Percentiles rank a stretch among this genome's conserved stretches.
phyloP scores from a whole-genome alignment of 2,888 invertebrate genomes.

The Abscondita cerata region DNA sequence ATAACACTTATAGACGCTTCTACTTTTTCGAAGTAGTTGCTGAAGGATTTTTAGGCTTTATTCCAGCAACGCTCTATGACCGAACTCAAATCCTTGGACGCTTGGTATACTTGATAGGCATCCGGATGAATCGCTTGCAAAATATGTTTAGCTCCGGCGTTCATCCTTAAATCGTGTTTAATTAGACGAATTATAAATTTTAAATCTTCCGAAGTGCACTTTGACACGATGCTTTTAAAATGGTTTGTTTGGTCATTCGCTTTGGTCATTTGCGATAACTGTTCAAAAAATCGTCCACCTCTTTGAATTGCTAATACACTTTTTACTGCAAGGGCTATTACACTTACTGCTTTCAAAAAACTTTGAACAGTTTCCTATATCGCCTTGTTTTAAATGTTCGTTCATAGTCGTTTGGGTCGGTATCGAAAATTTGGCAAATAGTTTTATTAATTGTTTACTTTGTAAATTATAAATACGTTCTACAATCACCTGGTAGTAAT shows the following conservation, averaged over 20 bases:
- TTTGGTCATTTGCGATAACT: constrained; percentile 77
- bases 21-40: constrained; percentile 46
- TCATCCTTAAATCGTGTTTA: constrained; percentile 91
- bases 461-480: constrained; percentile 91
- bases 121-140: constrained; percentile 86
- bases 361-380: constrained; percentile 83
- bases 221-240: constrained; percentile 74
- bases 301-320: constrained; percentile 78
- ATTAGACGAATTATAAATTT: constrained; percentile 84
- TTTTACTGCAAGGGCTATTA: constrained; percentile 68
- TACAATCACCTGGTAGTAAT: constrained; percentile 81
- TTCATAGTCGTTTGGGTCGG: constrained; percentile 82
- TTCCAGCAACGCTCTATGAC: constrained; percentile 63
- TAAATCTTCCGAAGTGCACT: constrained; percentile 83
- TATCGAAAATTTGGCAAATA: constrained; percentile 82
- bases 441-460: constrained; percentile 88
- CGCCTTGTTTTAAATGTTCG: constrained; percentile 86
- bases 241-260: constrained; percentile 87
- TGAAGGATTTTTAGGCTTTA: constrained; percentile 1
- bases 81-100: constrained; percentile 77
- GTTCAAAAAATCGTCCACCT: constrained; percentile 77
- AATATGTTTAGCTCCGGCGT: constrained; percentile 92
- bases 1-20: constrained; percentile 73
- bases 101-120: constrained; percentile 89
- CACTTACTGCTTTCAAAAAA: constrained; percentile 72